Conservation (phyloP, 2,113 vertebrate species). For the Willisornis vidua region DNA sequence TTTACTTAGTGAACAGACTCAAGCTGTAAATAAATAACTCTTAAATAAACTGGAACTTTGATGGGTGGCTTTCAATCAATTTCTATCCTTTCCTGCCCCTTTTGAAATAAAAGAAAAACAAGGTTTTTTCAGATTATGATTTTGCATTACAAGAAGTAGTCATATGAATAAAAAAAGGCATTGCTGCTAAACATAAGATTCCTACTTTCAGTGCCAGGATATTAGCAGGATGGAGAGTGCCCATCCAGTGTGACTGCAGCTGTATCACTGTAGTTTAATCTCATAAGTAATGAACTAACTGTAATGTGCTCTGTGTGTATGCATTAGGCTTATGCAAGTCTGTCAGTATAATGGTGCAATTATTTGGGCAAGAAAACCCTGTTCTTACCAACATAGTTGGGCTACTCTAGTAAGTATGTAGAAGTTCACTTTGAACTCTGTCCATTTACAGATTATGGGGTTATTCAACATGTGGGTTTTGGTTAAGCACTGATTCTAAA, state of each 20-base stretch:
- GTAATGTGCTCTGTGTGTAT: not conserved
- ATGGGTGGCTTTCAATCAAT: not conserved
- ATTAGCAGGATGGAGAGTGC: not conserved
- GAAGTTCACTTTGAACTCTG: not conserved
- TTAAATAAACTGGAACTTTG: not conserved
- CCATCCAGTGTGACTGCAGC: not conserved
- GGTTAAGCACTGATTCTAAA: not conserved
- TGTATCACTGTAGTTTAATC: rapidly evolving
- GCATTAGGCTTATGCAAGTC: not conserved
- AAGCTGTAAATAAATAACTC: not conserved
- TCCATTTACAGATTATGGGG: not conserved
- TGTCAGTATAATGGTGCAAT: not conserved
- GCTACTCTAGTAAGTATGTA: not conserved
- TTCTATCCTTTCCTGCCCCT: not conserved
- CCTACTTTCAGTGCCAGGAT: not conserved
- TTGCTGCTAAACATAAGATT: not conserved
- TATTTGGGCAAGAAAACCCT: not conserved
- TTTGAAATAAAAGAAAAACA: not conserved
- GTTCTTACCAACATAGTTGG: not conserved
- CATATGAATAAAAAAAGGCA: not conserved
- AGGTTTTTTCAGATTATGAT: not conserved
- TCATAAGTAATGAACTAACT: not conserved
- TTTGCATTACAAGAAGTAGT: not conserved
- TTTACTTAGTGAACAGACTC: not conserved
- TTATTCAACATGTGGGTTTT: constrained; percentile 25